phyloP scores from a whole-genome alignment of 2,888 invertebrate genomes.

The Oxytorus armatus region DNA sequence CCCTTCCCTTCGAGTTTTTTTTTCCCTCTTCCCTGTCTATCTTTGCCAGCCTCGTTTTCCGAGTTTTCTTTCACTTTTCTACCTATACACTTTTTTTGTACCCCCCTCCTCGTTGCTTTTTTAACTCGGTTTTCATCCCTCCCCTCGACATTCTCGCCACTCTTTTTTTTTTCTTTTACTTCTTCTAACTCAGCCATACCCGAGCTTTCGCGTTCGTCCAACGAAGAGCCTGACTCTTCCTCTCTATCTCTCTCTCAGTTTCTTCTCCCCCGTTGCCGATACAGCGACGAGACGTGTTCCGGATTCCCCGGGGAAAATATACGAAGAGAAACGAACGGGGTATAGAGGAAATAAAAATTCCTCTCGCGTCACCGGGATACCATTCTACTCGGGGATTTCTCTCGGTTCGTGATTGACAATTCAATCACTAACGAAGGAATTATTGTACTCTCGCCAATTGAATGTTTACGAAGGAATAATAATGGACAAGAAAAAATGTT shows the following conservation, averaged over 20 bases:
- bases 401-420: constrained; percentile 52
- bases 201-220: constrained; percentile 24
- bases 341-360: constrained; percentile 43
- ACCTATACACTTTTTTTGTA: constrained; percentile 19
- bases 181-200: constrained; percentile 50
- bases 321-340: constrained; percentile 8
- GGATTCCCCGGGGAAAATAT: constrained; percentile 55
- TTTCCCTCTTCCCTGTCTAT: constrained; percentile 28
- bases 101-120: constrained; percentile 40
- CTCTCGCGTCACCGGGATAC: constrained; percentile 45
- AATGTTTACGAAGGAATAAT: neutral
- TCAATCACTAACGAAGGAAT: constrained; percentile 60
- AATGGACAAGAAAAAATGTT: neutral
- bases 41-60: constrained; percentile 43
- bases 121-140: constrained; percentile 66
- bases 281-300: constrained; percentile 67
- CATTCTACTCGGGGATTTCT: constrained; percentile 44
- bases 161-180: constrained; percentile 53
- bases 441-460: neutral
- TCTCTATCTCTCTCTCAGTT: constrained; percentile 48
- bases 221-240: constrained; percentile 46
- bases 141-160: constrained; percentile 43
- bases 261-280: constrained; percentile 42
- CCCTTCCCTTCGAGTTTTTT: neutral
- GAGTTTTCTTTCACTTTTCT: constrained; percentile 48